A percentile compares a stretch with the other conserved stretches of the same genome.
Evolutionary conservation across 2,888 invertebrate species (phyloP).

Genomic region (Cerastis leucographa): DNA sequence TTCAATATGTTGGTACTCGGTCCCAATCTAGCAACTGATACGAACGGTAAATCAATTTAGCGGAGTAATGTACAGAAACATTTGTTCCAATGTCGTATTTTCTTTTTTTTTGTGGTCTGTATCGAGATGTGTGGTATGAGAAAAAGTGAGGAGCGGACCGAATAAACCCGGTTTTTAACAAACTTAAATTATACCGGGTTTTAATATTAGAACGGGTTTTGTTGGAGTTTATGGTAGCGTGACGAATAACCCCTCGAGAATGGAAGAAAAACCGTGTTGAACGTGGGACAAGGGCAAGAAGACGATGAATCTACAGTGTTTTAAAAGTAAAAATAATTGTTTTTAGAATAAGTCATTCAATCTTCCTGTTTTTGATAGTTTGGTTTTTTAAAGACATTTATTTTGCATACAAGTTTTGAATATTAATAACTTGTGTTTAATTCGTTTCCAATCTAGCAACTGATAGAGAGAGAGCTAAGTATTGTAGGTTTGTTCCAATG

Average conservation of each 20-base stretch:
- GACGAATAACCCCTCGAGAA: too few species aligned
- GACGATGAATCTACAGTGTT: too few species aligned
- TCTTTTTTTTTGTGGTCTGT: slow-evolving; percentile 71
- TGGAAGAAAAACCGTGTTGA: too few species aligned
- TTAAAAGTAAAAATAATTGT: neutral
- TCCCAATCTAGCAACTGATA: slow-evolving; percentile 66
- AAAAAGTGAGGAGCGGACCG: slow-evolving; percentile 5
- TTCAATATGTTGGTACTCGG: slow-evolving; percentile 63
- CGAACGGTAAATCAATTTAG: slow-evolving; percentile 71
- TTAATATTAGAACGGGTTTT: neutral
- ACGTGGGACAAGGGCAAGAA: too few species aligned
- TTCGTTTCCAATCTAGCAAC: neutral
- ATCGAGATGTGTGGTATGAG: slow-evolving; percentile 50
- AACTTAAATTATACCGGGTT: neutral
- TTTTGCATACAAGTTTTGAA: neutral
- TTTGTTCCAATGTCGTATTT: slow-evolving; percentile 76
- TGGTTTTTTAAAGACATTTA: neutral
- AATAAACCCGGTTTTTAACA: neutral
- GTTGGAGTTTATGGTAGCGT: too few species aligned
- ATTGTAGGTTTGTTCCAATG: slow-evolving; percentile 73
- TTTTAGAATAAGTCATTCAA: too few species aligned
- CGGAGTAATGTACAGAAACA: slow-evolving; percentile 75
- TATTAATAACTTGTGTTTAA: neutral
- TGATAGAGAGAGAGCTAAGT: neutral
- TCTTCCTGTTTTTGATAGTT: neutral